Evolutionary conservation across 2,797 vertebrate genomes (phyloP).

Genomic region (Lophius americanus): DNA sequence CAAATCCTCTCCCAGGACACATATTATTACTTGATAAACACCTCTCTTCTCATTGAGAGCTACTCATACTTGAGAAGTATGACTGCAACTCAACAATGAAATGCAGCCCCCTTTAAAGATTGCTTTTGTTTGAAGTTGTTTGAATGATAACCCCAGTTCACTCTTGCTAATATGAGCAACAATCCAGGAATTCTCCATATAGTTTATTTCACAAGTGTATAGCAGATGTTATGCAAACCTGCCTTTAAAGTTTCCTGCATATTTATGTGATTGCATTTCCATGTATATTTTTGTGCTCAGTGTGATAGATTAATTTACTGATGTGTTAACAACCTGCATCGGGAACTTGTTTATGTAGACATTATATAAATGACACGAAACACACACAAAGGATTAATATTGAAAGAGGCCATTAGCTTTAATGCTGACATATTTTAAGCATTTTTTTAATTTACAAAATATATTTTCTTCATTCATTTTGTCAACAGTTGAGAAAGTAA

Average conservation of each 20-base stretch:
- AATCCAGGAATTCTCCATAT: not conserved
- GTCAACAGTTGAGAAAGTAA: conserved; percentile 28
- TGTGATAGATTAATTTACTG: conserved; percentile 6
- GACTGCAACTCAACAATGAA: too few relatives aligned
- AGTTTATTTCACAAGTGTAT: not conserved
- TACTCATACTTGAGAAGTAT: too few relatives aligned
- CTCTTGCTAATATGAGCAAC: not conserved
- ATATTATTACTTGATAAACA: too few relatives aligned
- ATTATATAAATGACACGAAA: conserved; percentile 30
- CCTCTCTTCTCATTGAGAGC: too few relatives aligned
- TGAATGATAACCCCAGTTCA: not conserved
- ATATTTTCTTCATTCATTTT: conserved; percentile 18
- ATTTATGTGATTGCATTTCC: not conserved
- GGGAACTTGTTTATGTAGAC: conserved; percentile 9
- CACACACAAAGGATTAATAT: not conserved
- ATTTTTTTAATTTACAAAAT: not conserved
- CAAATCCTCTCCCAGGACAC: too few relatives aligned
- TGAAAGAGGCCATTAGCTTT: not conserved
- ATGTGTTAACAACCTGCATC: conserved; percentile 6
- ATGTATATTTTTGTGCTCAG: conserved; percentile 21
- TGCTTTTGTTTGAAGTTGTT: not conserved
- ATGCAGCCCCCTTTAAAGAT: too few relatives aligned
- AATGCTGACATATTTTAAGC: not conserved
- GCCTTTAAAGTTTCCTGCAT: not conserved
- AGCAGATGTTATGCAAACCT: not conserved